These are phyloP conservation scores for Vulpes lagopus DNA, from an alignment of 2,113 vertebrate species.

Conservation along the genomic window DNA sequence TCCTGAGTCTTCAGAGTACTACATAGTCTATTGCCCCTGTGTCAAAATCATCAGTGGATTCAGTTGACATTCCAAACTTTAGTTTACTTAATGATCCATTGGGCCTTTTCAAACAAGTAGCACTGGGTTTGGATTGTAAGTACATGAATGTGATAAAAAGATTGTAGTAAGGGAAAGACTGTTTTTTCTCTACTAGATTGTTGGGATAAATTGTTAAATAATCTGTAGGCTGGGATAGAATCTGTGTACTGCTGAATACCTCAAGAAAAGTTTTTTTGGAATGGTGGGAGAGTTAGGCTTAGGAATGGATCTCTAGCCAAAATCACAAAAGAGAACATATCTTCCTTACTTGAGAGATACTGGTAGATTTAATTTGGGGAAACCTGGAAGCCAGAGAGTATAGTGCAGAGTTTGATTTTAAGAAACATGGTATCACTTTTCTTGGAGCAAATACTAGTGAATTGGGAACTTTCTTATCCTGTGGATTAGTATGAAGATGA, in stretches of 20 bases:
- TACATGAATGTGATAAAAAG: constrained; percentile 33
- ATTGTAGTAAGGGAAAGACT: neutral
- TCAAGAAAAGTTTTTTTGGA: constrained; percentile 4
- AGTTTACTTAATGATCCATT: neutral
- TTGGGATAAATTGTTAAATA: constrained; percentile 1
- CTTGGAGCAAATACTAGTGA: neutral
- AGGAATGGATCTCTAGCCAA: neutral
- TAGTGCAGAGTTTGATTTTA: constrained; percentile 44
- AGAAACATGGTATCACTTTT: neutral
- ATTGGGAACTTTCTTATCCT: neutral
- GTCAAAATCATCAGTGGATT: constrained; percentile 23
- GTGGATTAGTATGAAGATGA: neutral
- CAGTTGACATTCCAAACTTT: neutral
- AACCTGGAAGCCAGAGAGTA: neutral
- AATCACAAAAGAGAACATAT: neutral
- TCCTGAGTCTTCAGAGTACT: constrained; percentile 10
- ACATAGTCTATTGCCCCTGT: neutral
- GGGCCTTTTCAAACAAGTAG: neutral
- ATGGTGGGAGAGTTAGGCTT: neutral
- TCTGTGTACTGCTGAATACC: neutral
- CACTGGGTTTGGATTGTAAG: constrained; percentile 16
- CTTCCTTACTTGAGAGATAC: constrained; percentile 38
- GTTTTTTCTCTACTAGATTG: neutral
- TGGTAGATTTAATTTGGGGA: constrained; percentile 29
- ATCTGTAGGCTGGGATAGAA: neutral